Evolutionary conservation across 1,140 invertebrate species (phyloP).

Genomic region (Stegodyphus dumicola): DNA sequence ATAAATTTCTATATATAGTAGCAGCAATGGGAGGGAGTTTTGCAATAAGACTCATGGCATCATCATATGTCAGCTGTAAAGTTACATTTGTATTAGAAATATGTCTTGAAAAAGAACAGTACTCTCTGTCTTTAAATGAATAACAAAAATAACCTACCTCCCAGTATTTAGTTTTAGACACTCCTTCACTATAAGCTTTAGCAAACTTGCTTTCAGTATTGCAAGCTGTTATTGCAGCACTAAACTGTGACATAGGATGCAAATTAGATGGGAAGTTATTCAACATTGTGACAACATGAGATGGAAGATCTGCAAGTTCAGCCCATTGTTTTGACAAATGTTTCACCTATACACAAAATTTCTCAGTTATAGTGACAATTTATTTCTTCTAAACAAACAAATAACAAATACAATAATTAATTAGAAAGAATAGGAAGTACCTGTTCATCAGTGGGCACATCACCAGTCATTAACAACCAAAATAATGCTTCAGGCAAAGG

Average conservation of each 20-base stretch:
- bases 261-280: conserved; percentile 94
- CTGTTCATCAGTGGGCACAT: conserved; percentile 71
- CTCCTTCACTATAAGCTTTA: conserved; percentile 73
- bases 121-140: background rate
- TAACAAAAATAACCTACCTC: conserved; percentile 68
- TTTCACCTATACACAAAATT: conserved; percentile 69
- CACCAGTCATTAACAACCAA: conserved; percentile 74
- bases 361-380: background rate
- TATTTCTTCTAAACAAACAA: background rate
- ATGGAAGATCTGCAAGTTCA: conserved; percentile 85
- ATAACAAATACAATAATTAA: background rate
- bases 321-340: conserved; percentile 93
- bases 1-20: conserved; percentile 75
- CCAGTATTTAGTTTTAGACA: conserved; percentile 73
- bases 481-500: conserved; percentile 75
- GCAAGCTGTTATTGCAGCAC: conserved; percentile 73
- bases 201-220: conserved; percentile 75
- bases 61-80: conserved; percentile 71
- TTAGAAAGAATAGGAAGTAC: conserved; percentile 40
- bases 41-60: conserved; percentile 75
- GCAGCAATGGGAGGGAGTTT: conserved; percentile 75
- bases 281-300: conserved; percentile 92
- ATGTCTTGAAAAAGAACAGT: background rate
- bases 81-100: background rate
- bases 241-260: conserved; percentile 75